These are phyloP conservation scores for Harpagus bidentatus DNA, from an alignment of 2,113 vertebrate species.

Conservation along the genomic window DNA sequence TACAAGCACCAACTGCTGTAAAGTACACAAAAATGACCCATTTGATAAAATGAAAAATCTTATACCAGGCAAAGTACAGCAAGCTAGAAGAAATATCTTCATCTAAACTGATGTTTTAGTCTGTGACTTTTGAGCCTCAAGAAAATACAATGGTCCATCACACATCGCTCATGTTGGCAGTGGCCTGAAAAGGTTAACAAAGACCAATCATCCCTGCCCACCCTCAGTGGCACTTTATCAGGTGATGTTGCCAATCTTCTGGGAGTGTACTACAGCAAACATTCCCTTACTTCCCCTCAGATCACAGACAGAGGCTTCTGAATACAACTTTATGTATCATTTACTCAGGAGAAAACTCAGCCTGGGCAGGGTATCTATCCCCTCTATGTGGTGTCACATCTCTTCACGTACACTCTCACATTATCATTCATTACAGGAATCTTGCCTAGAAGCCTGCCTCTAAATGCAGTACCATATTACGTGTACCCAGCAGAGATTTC, in stretches of 20 bases:
- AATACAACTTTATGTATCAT: not conserved
- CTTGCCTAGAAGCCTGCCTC: not conserved
- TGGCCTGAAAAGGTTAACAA: not conserved
- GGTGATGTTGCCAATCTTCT: not conserved
- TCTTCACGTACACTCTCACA: not conserved
- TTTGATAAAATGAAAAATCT: not conserved
- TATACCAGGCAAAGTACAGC: not conserved
- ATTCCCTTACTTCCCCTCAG: accelerated
- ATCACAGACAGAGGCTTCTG: not conserved
- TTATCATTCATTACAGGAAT: not conserved
- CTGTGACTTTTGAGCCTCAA: not conserved
- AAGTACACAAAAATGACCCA: not conserved
- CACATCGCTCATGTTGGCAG: not conserved
- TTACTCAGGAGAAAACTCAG: not conserved
- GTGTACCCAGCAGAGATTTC: not conserved
- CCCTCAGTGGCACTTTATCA: not conserved
- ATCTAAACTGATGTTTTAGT: not conserved
- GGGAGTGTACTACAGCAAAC: accelerated
- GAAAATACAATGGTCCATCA: not conserved
- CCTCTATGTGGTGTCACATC: not conserved
- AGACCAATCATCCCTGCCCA: not conserved
- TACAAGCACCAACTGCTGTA: not conserved
- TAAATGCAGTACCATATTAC: not conserved
- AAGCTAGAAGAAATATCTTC: not conserved
- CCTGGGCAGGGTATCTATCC: not conserved